Evolutionary conservation across 2,888 invertebrate species (phyloP).

Genomic region (Caenorhabditis angaria): DNA sequence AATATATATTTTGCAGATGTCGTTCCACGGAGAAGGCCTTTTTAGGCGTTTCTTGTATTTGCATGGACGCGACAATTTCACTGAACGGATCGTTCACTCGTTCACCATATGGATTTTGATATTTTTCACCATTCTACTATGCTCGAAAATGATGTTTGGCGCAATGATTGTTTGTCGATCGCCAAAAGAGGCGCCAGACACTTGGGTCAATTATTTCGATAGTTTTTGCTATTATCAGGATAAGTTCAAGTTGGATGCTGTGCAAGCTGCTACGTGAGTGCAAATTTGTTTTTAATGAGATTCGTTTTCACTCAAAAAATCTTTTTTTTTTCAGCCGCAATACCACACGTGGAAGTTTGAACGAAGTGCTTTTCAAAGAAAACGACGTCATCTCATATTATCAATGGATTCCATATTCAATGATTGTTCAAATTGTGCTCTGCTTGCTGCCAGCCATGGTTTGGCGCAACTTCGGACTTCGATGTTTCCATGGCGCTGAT

Average conservation of each 20-base stretch:
- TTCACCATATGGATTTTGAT: conserved; percentile 31
- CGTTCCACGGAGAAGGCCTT: not conserved
- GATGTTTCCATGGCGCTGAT: conserved; percentile 27
- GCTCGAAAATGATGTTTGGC: conserved; percentile 40
- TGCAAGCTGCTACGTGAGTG: no score
- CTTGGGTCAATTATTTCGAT: conserved; percentile 34
- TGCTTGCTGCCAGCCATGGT: conserved; percentile 36
- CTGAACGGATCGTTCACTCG: conserved; percentile 36
- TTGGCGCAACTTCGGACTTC: conserved; percentile 30
- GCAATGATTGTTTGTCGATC: conserved; percentile 31
- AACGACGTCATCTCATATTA: conserved; percentile 22
- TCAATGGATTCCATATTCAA: conserved; percentile 50
- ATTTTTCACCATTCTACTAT: conserved; percentile 18
- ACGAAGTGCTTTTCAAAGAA: no score
- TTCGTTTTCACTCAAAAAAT: no score
- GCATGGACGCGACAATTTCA: conserved; percentile 37
- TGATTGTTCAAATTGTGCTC: conserved; percentile 42
- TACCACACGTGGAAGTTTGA: not conserved
- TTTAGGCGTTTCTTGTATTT: conserved; percentile 21
- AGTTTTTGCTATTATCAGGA: conserved; percentile 47
- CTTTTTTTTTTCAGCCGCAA: no score
- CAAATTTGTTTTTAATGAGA: not conserved
- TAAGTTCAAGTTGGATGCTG: conserved; percentile 16
- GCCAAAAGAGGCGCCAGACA: conserved; percentile 30
- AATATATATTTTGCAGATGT: no score